Conservation (phyloP, 2,113 vertebrate species). For the Andinoacara biseriatus region DNA sequence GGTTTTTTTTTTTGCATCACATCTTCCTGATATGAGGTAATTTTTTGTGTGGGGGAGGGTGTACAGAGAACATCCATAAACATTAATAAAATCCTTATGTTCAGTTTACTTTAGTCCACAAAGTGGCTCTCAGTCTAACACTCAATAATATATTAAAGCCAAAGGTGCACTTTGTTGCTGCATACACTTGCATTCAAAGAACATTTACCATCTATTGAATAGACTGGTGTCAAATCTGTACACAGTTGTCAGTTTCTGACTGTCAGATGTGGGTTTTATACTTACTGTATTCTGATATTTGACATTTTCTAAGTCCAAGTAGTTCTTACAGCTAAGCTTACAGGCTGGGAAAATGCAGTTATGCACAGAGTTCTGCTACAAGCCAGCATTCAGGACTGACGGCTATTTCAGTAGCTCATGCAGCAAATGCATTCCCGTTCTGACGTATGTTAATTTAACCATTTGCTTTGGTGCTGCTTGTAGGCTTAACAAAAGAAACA, state of each 20-base stretch:
- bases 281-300: neutral
- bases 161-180: neutral
- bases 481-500: conserved; percentile 3
- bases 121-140: neutral
- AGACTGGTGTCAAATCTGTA: neutral
- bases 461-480: conserved; percentile 39
- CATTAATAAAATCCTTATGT: neutral
- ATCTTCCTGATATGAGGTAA: conserved; percentile 60
- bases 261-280: neutral
- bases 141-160: neutral
- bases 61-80: neutral
- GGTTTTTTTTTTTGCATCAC: conserved; percentile 63
- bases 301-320: neutral
- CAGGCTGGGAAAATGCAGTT: neutral
- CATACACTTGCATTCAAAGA: neutral
- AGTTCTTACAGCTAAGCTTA: neutral
- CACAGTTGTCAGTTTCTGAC: neutral
- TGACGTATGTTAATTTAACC: conserved; percentile 9
- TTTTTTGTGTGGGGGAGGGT: neutral
- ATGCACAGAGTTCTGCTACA: neutral
- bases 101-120: neutral
- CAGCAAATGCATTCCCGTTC: conserved; percentile 40
- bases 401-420: conserved; percentile 10
- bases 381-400: conserved; percentile 1
- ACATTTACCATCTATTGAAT: neutral